phyloP scores from a whole-genome alignment of 1,140 invertebrate genomes.

The Drosophila ogumai region DNA sequence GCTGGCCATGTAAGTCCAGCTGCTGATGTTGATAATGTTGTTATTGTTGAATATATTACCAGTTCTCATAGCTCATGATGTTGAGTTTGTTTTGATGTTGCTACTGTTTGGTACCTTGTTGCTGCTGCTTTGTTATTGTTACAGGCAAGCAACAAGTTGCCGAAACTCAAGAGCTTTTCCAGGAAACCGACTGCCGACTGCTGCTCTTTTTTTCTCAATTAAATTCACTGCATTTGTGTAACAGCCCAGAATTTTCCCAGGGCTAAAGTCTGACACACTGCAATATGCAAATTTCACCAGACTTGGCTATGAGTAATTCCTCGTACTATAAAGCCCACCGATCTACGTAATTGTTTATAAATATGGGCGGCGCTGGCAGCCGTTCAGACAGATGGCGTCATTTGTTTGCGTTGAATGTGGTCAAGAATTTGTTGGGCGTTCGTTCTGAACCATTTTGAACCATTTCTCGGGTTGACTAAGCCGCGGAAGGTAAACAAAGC shows the following conservation, averaged over 20 bases:
- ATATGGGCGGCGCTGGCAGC: slow-evolving; percentile 49
- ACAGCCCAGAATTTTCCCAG: neutral
- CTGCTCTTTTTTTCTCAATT: neutral
- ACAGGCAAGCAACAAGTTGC: slow-evolving; percentile 64
- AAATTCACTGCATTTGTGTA: neutral
- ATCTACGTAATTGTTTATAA: slow-evolving; percentile 64
- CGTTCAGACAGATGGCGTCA: slow-evolving; percentile 64
- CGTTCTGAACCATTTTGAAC: slow-evolving; percentile 13
- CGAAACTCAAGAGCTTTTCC: slow-evolving; percentile 38
- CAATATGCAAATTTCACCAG: slow-evolving; percentile 22
- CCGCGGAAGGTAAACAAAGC: slow-evolving; percentile 44
- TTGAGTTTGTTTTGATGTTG: neutral
- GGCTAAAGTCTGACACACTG: neutral
- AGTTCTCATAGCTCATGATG: neutral
- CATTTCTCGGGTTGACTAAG: slow-evolving; percentile 43
- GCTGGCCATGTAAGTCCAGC: neutral
- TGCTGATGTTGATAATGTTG: neutral
- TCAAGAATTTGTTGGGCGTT: slow-evolving; percentile 31
- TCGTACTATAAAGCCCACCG: slow-evolving; percentile 11
- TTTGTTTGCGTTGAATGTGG: slow-evolving; percentile 53
- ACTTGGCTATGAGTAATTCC: slow-evolving; percentile 13
- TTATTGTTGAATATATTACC: neutral
- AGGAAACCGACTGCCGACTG: neutral
- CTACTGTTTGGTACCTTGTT: neutral
- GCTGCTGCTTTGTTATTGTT: neutral